Percentiles rank a stretch among this genome's conserved stretches.
phyloP scores from a whole-genome alignment of 2,797 vertebrate genomes.

The Anguilla anguilla region DNA sequence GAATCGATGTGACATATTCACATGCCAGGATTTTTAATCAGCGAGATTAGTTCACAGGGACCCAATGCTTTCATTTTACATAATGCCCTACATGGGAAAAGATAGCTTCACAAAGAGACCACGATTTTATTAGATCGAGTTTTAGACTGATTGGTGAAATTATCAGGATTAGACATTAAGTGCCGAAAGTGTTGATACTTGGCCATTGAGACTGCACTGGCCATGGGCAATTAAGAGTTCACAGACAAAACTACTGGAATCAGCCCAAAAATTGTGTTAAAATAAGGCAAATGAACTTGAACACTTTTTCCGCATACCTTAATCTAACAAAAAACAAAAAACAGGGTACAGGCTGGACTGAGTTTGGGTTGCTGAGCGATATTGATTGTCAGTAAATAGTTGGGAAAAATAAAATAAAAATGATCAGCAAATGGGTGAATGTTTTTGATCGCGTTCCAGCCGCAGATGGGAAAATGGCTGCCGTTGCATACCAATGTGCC shows the following conservation, averaged over 20 bases:
- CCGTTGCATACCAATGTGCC: neutral
- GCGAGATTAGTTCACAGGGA: neutral
- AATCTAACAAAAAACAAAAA: neutral
- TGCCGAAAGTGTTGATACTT: neutral
- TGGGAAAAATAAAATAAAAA: neutral
- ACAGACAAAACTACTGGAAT: neutral
- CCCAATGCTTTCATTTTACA: neutral
- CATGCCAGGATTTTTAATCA: neutral
- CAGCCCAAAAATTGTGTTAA: neutral
- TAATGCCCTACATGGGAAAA: neutral
- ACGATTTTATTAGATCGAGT: neutral
- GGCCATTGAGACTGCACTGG: neutral
- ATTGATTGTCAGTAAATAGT: neutral
- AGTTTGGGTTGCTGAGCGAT: neutral
- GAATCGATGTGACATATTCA: neutral
- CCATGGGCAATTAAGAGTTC: neutral
- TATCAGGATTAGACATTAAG: neutral
- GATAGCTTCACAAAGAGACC: neutral
- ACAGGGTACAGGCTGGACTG: neutral
- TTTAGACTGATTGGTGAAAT: constrained; percentile 3
- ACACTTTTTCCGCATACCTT: neutral
- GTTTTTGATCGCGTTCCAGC: neutral
- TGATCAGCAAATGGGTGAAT: neutral
- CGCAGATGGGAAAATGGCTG: neutral
- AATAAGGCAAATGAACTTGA: neutral